phyloP scores from a whole-genome alignment of 2,888 invertebrate species.

The Chymomyza caudatula region DNA sequence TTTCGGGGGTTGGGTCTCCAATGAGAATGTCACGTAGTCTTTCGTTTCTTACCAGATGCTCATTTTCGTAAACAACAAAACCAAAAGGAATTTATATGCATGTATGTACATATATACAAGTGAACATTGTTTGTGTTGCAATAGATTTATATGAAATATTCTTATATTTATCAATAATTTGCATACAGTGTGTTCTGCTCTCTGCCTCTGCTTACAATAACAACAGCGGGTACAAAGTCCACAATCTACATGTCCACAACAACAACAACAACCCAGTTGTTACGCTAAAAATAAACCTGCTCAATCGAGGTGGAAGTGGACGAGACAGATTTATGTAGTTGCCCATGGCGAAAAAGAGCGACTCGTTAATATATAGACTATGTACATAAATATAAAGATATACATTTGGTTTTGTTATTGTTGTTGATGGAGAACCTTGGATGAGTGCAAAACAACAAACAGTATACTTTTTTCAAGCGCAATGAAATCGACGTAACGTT shows the following conservation, averaged over 20 bases:
- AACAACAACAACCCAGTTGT: not conserved
- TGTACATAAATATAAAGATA: not conserved
- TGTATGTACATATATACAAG: not conserved
- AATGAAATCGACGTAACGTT: conserved; percentile 24
- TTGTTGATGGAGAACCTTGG: conserved; percentile 50
- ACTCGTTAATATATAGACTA: conserved; percentile 1
- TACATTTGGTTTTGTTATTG: not conserved
- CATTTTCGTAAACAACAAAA: conserved; percentile 24
- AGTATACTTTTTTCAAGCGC: not conserved
- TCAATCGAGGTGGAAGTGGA: not conserved
- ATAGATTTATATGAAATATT: not conserved
- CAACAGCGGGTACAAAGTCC: conserved; percentile 32
- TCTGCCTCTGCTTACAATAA: not conserved
- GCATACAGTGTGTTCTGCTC: too few relatives aligned
- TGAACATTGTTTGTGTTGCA: not conserved
- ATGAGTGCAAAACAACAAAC: conserved; percentile 44
- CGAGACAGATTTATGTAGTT: not conserved
- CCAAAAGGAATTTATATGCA: not conserved
- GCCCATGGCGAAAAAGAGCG: not conserved
- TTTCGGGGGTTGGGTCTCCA: conserved; percentile 17
- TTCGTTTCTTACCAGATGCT: not conserved
- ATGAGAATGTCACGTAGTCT: conserved; percentile 35
- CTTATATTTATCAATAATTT: not conserved
- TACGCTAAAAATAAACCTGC: not conserved
- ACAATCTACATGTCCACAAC: not conserved